Evolutionary conservation across 2,888 invertebrate species (phyloP), one percentile per base, ranked within the genome.

Genomic region (Agrypnus murinus): DNA sequence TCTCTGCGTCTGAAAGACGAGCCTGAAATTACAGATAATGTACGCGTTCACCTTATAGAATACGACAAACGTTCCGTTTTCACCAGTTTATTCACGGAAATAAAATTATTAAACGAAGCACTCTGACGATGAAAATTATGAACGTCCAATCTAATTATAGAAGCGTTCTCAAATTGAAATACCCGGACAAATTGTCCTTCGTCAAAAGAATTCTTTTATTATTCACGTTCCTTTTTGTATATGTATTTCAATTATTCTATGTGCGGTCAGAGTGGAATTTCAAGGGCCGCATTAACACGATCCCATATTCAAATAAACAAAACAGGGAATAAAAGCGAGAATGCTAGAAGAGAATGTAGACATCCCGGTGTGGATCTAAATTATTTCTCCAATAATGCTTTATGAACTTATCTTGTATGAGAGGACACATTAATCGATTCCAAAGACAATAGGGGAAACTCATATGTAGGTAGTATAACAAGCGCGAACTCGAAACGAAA

Each of bases 291-390:
- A 55, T 59, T 58, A 66, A 59, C 55, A 66, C 62, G 50, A 15
- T 55, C 55, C 46, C 43, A 67, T 63, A 62, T 68, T 68, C 62
- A 62, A 36, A 68, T 68, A 63, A 62, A 62, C 68, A 68, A n/a
- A 63, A 63, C 62, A 38, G 36, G 9, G 55, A 55, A 55, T 55
- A 55, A 58, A 57, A 58, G 46, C 31, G 45, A 10, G 31, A 40
- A 58, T 31, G 46, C 46, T 46, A 25, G 40, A 10, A 15, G 43
- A 66, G 66, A 66, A 65, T 45, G 31, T 46, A 45, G 65, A 34
- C 40, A 36, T 15, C 55, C 43, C 65, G 10, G n/a, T 59, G 17
- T 12, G 32, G 43, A 10, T 15, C 46, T 46, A 15, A 60, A 60
- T 60, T 60, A 60, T 60, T 60, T 60, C 60, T 46, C 25, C 60